Percentiles rank a stretch among this genome's conserved stretches.
phyloP scores from a whole-genome alignment of 2,797 vertebrate species.

The Lepilemur septentrionalis region DNA sequence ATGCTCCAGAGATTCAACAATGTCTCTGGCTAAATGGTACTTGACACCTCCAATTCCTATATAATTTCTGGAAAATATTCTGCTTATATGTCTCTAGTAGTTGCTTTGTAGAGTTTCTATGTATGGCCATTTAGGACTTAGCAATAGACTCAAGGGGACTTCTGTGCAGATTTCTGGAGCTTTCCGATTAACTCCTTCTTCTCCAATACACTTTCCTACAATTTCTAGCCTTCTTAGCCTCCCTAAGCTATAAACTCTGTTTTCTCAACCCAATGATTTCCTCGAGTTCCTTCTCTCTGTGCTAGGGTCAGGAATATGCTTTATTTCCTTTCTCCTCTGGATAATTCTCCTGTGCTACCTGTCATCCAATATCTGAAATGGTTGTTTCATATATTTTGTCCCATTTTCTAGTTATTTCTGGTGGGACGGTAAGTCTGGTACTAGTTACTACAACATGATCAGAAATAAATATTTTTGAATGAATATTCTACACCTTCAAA shows the following conservation, averaged over 20 bases:
- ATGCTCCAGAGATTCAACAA: neutral
- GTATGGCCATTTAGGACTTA: neutral
- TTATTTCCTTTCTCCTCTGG: constrained; percentile 32
- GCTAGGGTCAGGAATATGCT: neutral
- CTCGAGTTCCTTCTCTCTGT: neutral
- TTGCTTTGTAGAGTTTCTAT: neutral
- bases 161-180: neutral
- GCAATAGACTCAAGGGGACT: neutral
- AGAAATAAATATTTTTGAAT: constrained; percentile 38
- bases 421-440: neutral
- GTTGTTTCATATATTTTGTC: neutral
- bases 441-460: neutral
- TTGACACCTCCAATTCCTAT: neutral
- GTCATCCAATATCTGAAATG: neutral
- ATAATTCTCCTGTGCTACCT: neutral
- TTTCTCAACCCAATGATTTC: neutral
- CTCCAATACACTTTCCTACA: neutral
- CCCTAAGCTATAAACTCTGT: neutral
- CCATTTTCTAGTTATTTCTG: constrained; percentile 30
- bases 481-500: neutral
- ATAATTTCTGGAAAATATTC: neutral
- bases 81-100: neutral
- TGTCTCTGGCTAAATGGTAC: neutral
- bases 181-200: neutral
- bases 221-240: neutral